A percentile compares a stretch with the other conserved stretches of the same genome.
Conservation (phyloP, 2,797 vertebrate genomes). For the Sebastes cheni region DNA sequence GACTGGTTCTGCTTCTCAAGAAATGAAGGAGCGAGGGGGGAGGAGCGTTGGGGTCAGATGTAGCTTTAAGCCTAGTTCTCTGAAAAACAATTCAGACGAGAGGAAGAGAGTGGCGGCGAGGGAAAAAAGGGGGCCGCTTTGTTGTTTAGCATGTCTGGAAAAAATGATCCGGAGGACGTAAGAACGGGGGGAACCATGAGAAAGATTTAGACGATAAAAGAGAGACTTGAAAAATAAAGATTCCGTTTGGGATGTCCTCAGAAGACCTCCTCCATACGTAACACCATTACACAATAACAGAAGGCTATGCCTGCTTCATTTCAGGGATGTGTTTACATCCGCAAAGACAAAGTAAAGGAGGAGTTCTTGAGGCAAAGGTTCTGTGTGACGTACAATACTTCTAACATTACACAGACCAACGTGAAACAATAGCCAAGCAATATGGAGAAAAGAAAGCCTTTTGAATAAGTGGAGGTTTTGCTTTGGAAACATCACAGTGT, state of each 20-base stretch:
- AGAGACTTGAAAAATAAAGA: conserved; percentile 1
- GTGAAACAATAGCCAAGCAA: not conserved
- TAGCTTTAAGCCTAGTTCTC: conserved; percentile 14
- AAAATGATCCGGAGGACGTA: not conserved
- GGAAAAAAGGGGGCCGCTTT: not conserved
- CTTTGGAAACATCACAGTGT: not conserved
- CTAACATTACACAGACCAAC: not conserved
- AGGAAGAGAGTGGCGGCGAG: not conserved
- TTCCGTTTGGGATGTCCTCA: conserved; percentile 18
- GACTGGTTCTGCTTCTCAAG: conserved; percentile 25
- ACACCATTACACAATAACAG: not conserved
- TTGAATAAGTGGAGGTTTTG: not conserved
- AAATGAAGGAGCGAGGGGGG: not conserved
- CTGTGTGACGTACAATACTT: not conserved
- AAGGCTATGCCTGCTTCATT: not conserved
- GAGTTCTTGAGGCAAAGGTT: not conserved
- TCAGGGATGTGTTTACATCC: conserved; percentile 5
- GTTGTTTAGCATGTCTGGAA: conserved; percentile 30
- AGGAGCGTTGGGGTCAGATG: not conserved
- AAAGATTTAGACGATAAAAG: conserved; percentile 22
- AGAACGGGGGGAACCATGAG: conserved; percentile 32
- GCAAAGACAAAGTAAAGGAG: not conserved
- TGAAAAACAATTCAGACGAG: conserved; percentile 28
- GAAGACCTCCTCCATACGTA: conserved; percentile 14
- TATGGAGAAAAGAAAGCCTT: not conserved